These are phyloP conservation scores for Heliconius erato DNA, from an alignment of 2,888 invertebrate species.

Conservation along the genomic window DNA sequence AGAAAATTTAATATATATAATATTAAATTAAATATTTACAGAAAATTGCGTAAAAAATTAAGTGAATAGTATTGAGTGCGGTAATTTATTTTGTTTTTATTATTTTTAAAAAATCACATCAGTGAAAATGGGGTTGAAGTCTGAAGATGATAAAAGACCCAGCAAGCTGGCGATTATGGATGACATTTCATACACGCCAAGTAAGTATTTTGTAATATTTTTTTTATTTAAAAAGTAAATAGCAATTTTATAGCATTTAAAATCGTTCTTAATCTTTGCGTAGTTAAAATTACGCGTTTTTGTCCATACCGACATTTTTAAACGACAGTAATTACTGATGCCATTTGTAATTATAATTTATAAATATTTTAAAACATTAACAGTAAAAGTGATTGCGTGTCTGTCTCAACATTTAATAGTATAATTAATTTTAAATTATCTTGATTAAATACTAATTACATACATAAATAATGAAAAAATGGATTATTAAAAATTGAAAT, in stretches of 20 bases:
- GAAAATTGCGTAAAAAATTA: conserved; percentile 56
- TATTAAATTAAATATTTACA: conserved; percentile 57
- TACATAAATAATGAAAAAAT: background rate
- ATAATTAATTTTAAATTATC: conserved; percentile 4
- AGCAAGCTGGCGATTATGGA: conserved; percentile 85
- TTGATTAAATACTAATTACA: background rate
- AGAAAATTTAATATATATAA: conserved; percentile 36
- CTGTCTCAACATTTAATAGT: conserved; percentile 1
- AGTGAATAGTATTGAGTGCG: conserved; percentile 44
- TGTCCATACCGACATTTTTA: background rate
- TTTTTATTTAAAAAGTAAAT: background rate
- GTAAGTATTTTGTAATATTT: conserved; percentile 65
- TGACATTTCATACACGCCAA: conserved; percentile 71
- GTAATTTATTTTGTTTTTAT: conserved; percentile 53
- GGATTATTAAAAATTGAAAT: background rate
- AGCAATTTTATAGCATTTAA: background rate
- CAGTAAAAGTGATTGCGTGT: conserved; percentile 26
- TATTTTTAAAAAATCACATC: conserved; percentile 54
- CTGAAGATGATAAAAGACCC: conserved; percentile 80
- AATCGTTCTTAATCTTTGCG: background rate
- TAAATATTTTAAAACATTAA: conserved; percentile 24
- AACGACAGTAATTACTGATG: conserved; percentile 3
- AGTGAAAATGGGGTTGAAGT: conserved; percentile 82
- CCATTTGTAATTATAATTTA: conserved; percentile 18
- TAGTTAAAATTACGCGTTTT: background rate